Evolutionary conservation across 2,797 vertebrate genomes (phyloP), one percentile per base, ranked within the genome.

Genomic region (Acanthis flammea): DNA sequence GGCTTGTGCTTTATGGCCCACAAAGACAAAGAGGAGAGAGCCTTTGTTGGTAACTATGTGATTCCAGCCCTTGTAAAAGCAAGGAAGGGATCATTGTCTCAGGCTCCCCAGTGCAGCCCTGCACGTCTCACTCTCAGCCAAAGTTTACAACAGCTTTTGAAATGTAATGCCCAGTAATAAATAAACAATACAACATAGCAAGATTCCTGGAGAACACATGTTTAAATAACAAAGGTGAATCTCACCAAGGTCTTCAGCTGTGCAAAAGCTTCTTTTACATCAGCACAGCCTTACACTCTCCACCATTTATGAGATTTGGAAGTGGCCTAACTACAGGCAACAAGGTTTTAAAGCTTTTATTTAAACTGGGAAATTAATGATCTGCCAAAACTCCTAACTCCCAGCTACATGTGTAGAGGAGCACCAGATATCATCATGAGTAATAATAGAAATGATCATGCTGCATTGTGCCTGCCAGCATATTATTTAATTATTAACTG

Each of bases 401-500:
- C 90, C 50, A 96, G 93, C 92, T 97, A 96, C 91, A 94, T 72
- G 73, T 91, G 92, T 92, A 92, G 76, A 50, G 54, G 84, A 92
- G 75, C 83, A 92, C 80, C 78, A 94, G 94, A 92, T 94, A 96
- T 88, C 92, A 96, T 90, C 62, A 57, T 88, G 91, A 95, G 90
- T 95, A 91, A 92, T 95, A 95, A 94, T 39, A 95, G 88, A 95
- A 96, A 94, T 92, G 94, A 96, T 97, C 93, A 84, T 81, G 83
- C 86, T 92, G 90, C 86, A 93, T 90, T 85, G 73, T 96, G 95
- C 89, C 88, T 95, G 92, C 94, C 90, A 94, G 95, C 72, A 0
- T 81, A 95, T 96, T 95, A 96, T 95, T 96, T 97, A 97, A 95
- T 97, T 96, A 95, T 94, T 95, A 95, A 97, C 91, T 85, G 92